Evolutionary conservation across 2,888 invertebrate species (phyloP).

Genomic region (Torymus auratus): DNA sequence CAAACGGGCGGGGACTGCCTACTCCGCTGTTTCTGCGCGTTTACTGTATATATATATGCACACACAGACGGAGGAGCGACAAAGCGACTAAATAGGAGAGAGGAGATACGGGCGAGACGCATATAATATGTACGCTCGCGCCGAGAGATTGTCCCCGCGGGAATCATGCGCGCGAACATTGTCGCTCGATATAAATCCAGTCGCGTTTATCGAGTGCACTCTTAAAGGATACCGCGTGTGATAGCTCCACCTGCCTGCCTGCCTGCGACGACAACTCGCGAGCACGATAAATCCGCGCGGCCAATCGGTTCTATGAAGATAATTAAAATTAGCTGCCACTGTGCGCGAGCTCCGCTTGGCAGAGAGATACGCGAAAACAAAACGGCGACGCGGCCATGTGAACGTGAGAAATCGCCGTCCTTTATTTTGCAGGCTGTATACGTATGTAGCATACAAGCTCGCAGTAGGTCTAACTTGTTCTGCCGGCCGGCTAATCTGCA

Average conservation of each 20-base stretch:
- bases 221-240: conserved; percentile 27
- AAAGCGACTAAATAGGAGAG: background rate
- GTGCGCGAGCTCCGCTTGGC: background rate
- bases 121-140: too few relatives aligned
- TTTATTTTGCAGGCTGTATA: conserved; percentile 18
- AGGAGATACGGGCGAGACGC: background rate
- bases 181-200: conserved; percentile 20
- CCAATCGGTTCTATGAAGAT: conserved; percentile 37
- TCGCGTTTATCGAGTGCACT: background rate
- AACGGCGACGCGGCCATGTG: background rate
- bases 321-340: conserved; percentile 43
- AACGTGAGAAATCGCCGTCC: conserved; percentile 37
- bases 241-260: conserved; percentile 30
- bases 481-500: too few relatives aligned
- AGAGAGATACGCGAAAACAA: background rate
- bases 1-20: background rate
- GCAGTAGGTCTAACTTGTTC: background rate
- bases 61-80: background rate
- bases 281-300: conserved; percentile 25
- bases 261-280: background rate
- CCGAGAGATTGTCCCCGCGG: background rate
- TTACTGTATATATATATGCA: too few relatives aligned
- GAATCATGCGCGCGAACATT: conserved; percentile 1
- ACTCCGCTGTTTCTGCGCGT: too few relatives aligned
- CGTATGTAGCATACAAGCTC: too few relatives aligned